Percentiles rank a stretch among this genome's conserved stretches.
Conservation (phyloP, 2,888 invertebrate genomes). For the Tipula lateralis region DNA sequence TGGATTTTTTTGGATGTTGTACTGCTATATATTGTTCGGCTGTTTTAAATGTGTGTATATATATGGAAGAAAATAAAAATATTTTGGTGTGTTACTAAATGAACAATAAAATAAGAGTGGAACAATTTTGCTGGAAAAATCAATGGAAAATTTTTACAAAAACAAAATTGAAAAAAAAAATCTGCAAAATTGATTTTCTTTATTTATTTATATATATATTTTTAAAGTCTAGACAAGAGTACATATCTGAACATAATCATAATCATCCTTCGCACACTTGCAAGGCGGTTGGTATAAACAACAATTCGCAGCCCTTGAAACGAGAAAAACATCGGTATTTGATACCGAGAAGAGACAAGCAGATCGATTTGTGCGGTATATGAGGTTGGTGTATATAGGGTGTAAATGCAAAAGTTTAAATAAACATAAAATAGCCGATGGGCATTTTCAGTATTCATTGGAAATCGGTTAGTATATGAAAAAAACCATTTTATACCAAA, state of each 20-base stretch:
- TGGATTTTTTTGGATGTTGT: not conserved
- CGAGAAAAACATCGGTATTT: not conserved
- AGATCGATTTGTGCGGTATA: not conserved
- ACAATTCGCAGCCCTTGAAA: not conserved
- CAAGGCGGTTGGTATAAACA: not conserved
- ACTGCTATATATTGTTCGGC: not conserved
- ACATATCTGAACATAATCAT: not conserved
- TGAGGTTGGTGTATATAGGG: not conserved
- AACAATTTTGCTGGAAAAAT: not conserved
- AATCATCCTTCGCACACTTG: not conserved
- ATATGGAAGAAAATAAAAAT: not conserved
- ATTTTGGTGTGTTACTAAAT: not conserved
- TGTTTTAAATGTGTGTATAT: not conserved
- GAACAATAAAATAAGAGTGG: not conserved
- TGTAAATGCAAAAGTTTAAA: not conserved
- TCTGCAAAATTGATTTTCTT: not conserved
- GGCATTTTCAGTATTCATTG: not conserved
- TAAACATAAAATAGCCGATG: not conserved
- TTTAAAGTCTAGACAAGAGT: not conserved
- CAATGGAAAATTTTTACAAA: not conserved
- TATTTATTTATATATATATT: not conserved
- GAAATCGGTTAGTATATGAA: not conserved
- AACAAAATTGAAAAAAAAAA: not conserved
- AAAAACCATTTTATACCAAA: not conserved
- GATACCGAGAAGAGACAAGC: not conserved